Percentiles rank a stretch among this genome's conserved stretches.
phyloP scores from a whole-genome alignment of 2,888 invertebrate genomes.

The Ditula angustiorana region DNA sequence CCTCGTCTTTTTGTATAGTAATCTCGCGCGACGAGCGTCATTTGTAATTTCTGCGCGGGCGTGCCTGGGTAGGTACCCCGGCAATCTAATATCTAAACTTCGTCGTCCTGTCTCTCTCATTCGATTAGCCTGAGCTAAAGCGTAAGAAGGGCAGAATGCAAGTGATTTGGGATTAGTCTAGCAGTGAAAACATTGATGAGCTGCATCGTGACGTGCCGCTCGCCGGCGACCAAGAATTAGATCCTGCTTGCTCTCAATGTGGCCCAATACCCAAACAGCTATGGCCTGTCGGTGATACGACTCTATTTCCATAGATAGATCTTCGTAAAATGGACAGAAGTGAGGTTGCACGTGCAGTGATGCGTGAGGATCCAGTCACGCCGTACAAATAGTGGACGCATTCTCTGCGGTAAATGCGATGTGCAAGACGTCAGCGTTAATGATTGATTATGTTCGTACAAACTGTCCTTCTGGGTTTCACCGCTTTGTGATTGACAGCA shows the following conservation, averaged over 20 bases:
- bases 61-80: conserved; percentile 11
- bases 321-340: conserved; percentile 1
- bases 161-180: background rate
- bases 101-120: background rate
- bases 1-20: conserved; percentile 17
- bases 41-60: conserved; percentile 34
- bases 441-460: conserved; percentile 30
- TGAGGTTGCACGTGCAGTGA: conserved; percentile 21
- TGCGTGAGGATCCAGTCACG: conserved; percentile 37
- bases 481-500: background rate
- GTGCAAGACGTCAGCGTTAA: conserved; percentile 6
- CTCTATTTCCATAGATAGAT: background rate
- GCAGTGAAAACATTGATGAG: conserved; percentile 10
- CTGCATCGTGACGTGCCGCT: conserved; percentile 35
- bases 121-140: background rate
- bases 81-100: background rate
- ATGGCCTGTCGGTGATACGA: background rate
- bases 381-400: conserved; percentile 32
- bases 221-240: conserved; percentile 32
- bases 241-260: conserved; percentile 22
- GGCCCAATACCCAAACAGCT: conserved; percentile 1
- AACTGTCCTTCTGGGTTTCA: conserved; percentile 3
- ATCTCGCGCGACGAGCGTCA: conserved; percentile 20
- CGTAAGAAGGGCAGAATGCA: background rate
- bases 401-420: conserved; percentile 28